Evolutionary conservation across 2,797 vertebrate genomes (phyloP).

Genomic region (Champsocephalus esox): DNA sequence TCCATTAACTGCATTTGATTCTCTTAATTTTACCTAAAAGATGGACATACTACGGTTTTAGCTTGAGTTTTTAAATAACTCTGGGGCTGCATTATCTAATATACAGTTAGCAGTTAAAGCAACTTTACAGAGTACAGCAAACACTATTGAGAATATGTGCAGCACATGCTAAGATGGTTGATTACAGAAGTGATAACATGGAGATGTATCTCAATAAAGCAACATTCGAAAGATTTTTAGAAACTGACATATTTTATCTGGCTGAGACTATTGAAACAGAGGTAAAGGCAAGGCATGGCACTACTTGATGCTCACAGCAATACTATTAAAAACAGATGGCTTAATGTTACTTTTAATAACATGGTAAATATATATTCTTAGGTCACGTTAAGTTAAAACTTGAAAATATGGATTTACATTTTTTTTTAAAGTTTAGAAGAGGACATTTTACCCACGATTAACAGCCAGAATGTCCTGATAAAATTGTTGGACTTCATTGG

Average conservation of each 20-base stretch:
- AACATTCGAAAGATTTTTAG: too few relatives aligned
- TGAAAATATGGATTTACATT: too few relatives aligned
- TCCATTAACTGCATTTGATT: too few relatives aligned
- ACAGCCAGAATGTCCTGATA: slow-evolving; percentile 20
- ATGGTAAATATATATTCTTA: background rate
- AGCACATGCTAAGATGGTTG: background rate
- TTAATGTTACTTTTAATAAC: background rate
- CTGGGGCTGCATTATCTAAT: background rate
- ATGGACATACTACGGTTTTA: background rate
- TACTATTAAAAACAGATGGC: too few relatives aligned
- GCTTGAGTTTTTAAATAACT: background rate
- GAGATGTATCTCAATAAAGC: background rate
- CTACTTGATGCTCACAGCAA: background rate
- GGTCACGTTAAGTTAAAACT: background rate
- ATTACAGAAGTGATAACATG: background rate
- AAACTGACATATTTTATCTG: background rate
- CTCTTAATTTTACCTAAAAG: background rate
- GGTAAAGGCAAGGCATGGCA: background rate
- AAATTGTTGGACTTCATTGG: slow-evolving; percentile 21
- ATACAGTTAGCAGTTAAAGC: background rate
- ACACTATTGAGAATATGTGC: background rate
- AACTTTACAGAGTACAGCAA: slow-evolving; percentile 4
- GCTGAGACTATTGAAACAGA: slow-evolving; percentile 15
- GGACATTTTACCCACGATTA: slow-evolving; percentile 19
- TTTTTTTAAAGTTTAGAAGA: background rate